These are phyloP conservation scores for Drosophila sucinea DNA, from an alignment of 1,140 invertebrate species.

Conservation along the genomic window DNA sequence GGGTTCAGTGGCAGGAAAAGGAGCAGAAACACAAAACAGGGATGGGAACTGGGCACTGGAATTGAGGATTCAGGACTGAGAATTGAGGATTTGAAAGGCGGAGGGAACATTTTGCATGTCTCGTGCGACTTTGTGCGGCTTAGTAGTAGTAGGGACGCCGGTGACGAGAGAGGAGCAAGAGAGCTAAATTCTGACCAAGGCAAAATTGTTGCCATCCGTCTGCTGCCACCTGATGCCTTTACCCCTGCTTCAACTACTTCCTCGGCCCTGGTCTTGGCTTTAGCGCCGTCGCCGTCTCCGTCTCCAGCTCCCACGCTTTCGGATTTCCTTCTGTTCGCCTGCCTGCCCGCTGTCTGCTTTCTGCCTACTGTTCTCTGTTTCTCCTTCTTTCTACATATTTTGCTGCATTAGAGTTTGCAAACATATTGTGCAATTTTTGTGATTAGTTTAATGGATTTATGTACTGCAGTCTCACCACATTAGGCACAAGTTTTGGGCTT, in stretches of 20 bases:
- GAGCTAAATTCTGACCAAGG: not conserved
- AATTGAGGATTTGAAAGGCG: constrained; percentile 7
- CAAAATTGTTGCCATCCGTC: not conserved
- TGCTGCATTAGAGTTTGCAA: constrained; percentile 35
- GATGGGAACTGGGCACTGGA: not conserved
- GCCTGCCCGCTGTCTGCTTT: not conserved
- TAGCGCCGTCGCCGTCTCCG: not conserved
- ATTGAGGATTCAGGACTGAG: constrained; percentile 6
- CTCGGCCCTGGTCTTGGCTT: not conserved
- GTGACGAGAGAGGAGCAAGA: not conserved
- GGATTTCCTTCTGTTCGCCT: not conserved
- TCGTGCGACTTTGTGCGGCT: constrained; percentile 31
- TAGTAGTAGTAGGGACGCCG: constrained; percentile 5
- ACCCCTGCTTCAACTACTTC: not conserved
- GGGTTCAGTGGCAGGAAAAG: constrained; percentile 9
- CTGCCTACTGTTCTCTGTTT: constrained; percentile 6
- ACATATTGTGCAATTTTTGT: constrained; percentile 61
- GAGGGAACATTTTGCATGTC: constrained; percentile 28
- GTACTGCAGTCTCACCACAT: constrained; percentile 49
- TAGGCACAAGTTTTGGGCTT: constrained; percentile 28
- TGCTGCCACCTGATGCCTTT: not conserved
- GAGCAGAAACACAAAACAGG: not conserved
- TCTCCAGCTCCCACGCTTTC: not conserved
- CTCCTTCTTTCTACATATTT: constrained; percentile 13
- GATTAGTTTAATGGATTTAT: constrained; percentile 66